A percentile compares a stretch with the other conserved stretches of the same genome.
These are phyloP conservation scores for Mesorhabditis belari DNA, from an alignment of 2,888 invertebrate genomes.

Conservation along the genomic window DNA sequence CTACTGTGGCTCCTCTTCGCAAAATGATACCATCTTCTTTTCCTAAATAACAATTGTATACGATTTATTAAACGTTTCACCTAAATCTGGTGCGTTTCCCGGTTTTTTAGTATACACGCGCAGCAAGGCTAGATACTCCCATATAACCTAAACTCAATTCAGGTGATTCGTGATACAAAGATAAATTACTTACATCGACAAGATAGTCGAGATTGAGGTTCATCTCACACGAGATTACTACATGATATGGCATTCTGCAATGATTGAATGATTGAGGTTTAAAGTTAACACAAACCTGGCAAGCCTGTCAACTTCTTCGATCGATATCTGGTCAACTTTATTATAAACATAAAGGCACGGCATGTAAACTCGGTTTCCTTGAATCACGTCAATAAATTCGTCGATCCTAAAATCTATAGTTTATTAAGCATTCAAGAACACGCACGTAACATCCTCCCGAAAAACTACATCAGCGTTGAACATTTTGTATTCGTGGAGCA, in stretches of 20 bases:
- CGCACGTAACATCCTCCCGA: constrained; percentile 82
- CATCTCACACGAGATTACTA: constrained; percentile 87
- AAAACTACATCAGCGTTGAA: constrained; percentile 71
- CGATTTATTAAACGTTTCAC: constrained; percentile 12
- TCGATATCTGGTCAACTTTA: constrained; percentile 98
- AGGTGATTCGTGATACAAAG: too few species aligned
- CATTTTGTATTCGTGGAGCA: constrained; percentile 90
- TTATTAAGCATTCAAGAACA: constrained; percentile 4
- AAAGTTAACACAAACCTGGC: constrained; percentile 60
- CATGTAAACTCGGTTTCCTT: constrained; percentile 64
- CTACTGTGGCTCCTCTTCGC: constrained; percentile 78
- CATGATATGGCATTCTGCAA: constrained; percentile 38
- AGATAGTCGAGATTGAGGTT: constrained; percentile 91
- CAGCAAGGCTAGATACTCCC: constrained; percentile 88
- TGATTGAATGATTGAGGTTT: not conserved
- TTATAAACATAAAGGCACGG: constrained; percentile 96
- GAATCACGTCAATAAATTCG: constrained; percentile 93
- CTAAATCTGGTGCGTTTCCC: constrained; percentile 61
- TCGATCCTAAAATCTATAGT: constrained; percentile 59
- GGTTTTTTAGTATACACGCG: constrained; percentile 98
- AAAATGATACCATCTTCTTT: constrained; percentile 78
- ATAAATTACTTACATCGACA: too few species aligned
- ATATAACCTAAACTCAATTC: constrained; percentile 63
- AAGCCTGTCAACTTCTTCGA: constrained; percentile 68
- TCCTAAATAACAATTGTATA: constrained; percentile 16